Evolutionary conservation across 1,140 invertebrate species (phyloP), one percentile per base, ranked within the genome.

Genomic region (Helicoverpa armigera): DNA sequence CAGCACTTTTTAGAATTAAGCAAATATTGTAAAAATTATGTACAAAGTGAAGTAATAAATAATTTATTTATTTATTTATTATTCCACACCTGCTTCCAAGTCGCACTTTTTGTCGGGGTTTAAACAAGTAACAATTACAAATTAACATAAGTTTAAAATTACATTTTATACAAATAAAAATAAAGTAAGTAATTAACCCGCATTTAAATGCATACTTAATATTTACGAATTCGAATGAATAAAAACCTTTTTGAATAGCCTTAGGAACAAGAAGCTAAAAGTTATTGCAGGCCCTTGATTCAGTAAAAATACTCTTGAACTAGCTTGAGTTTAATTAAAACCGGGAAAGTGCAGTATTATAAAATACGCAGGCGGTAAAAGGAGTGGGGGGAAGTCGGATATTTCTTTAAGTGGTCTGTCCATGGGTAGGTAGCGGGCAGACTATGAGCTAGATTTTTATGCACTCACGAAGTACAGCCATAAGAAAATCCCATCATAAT

Each of bases 251-350:
- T 67, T 67, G 43, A 18, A 67, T 48, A 18, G 58, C 10, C 11
- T 23, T 29, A 23, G 18, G n/a, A 29, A 29, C 12, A 60, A 60
- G 16, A 67, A 50, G 63, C 48, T 48, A 9, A 31, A 54, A 72
- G 56, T 60, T 75, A 63, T 75, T 61, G 35, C 81, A 14, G 79
- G 73, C 56, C 61, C 60, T 80, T 79, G 81, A 85, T 86, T 88
- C 77, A 83, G 82, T 84, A 85, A 88, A 86, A 87, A 86, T 85
- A 82, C 83, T 80, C 83, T 87, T 83, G 79, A 88, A 88, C 76
- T 75, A 43, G 83, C 82, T 80, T 58, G 73, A 86, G 85, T 91
- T 91, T 90, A 91, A 90, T 90, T 90, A 91, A 91, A 90, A 89
- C 84, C 81, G 82, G 73, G 87, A 80, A 83, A 84, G 85, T 84